Percentiles rank a stretch among this genome's conserved stretches.
phyloP scores from a whole-genome alignment of 2,888 invertebrate species.

The Oscheius sp. region DNA sequence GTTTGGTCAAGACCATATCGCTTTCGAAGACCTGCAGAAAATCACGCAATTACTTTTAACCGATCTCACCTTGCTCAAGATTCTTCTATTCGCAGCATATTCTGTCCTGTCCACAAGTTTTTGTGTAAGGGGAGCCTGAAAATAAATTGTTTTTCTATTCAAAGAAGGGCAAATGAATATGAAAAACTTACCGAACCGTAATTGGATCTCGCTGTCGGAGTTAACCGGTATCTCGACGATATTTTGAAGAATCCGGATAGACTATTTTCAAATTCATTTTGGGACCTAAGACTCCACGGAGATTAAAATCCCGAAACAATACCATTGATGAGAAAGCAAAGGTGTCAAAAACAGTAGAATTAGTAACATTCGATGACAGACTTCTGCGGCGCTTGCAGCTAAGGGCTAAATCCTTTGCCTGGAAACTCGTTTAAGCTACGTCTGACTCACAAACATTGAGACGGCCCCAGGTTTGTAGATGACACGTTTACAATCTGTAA shows the following conservation, averaged over 20 bases:
- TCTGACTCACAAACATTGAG: constrained; percentile 34
- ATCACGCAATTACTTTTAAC: neutral
- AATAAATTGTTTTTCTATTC: neutral
- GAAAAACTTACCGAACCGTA: constrained; percentile 37
- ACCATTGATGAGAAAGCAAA: constrained; percentile 9
- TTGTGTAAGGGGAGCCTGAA: constrained; percentile 37
- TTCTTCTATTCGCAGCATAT: constrained; percentile 47
- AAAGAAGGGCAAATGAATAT: neutral
- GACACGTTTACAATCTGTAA: constrained; percentile 3
- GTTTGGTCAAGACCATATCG: constrained; percentile 51
- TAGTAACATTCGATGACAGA: constrained; percentile 29
- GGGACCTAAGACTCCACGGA: constrained; percentile 13
- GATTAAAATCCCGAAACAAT: neutral
- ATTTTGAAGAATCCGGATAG: constrained; percentile 39
- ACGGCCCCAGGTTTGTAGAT: constrained; percentile 20
- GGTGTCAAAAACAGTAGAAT: constrained; percentile 8
- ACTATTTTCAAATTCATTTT: constrained; percentile 30
- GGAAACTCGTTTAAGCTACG: constrained; percentile 12
- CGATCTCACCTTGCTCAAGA: constrained; percentile 44
- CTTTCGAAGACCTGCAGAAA: constrained; percentile 48
- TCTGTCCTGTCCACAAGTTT: constrained; percentile 48
- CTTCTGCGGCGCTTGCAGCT: constrained; percentile 11
- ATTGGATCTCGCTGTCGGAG: constrained; percentile 42
- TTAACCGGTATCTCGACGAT: constrained; percentile 42
- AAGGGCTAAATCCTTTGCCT: constrained; percentile 28